phyloP scores from a whole-genome alignment of 35 echinoderm and acorn worm genomes.

The Holothuria glaberrima region DNA sequence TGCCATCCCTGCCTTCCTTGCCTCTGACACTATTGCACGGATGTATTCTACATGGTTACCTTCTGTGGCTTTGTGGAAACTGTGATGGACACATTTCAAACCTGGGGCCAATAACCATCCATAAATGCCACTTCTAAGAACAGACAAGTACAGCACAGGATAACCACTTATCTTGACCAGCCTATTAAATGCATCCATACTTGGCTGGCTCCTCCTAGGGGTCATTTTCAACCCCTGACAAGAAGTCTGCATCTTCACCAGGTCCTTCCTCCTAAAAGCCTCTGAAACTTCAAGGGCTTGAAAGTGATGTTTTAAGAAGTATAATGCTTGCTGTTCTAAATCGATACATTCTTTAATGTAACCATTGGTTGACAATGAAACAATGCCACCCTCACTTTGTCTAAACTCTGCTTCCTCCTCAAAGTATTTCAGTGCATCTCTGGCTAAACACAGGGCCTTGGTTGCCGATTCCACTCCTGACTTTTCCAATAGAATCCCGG shows the following conservation, averaged over 20 bases:
- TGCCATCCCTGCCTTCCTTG: not conserved
- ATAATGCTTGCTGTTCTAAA: slow-evolving; percentile 65
- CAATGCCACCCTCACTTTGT: slow-evolving; percentile 57
- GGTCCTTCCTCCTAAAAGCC: slow-evolving; percentile 21
- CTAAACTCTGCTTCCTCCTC: not conserved
- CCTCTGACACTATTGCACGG: not conserved
- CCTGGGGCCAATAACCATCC: slow-evolving; percentile 39
- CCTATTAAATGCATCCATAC: slow-evolving; percentile 12
- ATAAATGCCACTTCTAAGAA: not conserved
- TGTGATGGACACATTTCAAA: not conserved
- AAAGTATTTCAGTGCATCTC: slow-evolving; percentile 56
- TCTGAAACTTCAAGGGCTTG: slow-evolving; percentile 75
- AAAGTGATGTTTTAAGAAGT: slow-evolving; percentile 34
- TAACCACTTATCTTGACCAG: not conserved
- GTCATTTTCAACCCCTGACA: not conserved
- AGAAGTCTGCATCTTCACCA: slow-evolving; percentile 19
- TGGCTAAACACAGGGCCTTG: slow-evolving; percentile 65
- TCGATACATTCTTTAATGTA: slow-evolving; percentile 47
- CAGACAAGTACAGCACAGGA: slow-evolving; percentile 13
- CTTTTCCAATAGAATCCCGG: slow-evolving; percentile 63
- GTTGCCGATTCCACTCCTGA: slow-evolving; percentile 43
- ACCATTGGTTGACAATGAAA: slow-evolving; percentile 23
- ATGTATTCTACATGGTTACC: slow-evolving; percentile 8
- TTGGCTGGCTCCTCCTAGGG: not conserved
- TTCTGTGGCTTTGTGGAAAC: not conserved